A percentile compares a stretch with the other conserved stretches of the same genome.
Evolutionary conservation across 2,888 invertebrate species (phyloP).

Genomic region (Nymphalis c-album): DNA sequence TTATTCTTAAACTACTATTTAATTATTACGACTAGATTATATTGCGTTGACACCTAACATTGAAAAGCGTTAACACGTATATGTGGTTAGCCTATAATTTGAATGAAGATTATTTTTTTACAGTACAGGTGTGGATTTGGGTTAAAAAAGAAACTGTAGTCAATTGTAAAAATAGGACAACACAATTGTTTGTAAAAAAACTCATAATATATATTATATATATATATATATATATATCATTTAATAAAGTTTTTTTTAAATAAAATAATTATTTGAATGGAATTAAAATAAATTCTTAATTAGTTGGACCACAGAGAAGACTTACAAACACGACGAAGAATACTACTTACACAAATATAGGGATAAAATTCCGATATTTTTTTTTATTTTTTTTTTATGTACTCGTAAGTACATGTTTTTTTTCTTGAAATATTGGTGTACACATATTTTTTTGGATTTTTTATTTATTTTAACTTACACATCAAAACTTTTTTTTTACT

Average conservation of each 20-base stretch:
- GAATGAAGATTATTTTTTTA: not conserved
- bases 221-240: not conserved
- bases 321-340: constrained; percentile 40
- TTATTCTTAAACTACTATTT: constrained; percentile 12
- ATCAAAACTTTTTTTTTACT: constrained; percentile 24
- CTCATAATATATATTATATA: not conserved
- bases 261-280: constrained; percentile 14
- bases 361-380: constrained; percentile 11
- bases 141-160: not conserved
- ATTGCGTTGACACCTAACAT: constrained; percentile 30
- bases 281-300: constrained; percentile 49
- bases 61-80: constrained; percentile 12
- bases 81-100: constrained; percentile 1
- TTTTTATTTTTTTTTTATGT: constrained; percentile 25
- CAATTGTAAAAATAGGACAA: not conserved
- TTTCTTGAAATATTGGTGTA: constrained; percentile 4
- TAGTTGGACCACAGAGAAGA: constrained; percentile 57
- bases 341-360: constrained; percentile 29
- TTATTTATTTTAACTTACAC: constrained; percentile 17
- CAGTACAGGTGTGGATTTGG: not conserved
- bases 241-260: not conserved
- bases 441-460: constrained; percentile 17
- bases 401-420: constrained; percentile 7
- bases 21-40: constrained; percentile 32
- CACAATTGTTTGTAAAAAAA: too few relatives aligned